Conservation (phyloP, 2,113 vertebrate genomes). For the Mohoua ochrocephala region DNA sequence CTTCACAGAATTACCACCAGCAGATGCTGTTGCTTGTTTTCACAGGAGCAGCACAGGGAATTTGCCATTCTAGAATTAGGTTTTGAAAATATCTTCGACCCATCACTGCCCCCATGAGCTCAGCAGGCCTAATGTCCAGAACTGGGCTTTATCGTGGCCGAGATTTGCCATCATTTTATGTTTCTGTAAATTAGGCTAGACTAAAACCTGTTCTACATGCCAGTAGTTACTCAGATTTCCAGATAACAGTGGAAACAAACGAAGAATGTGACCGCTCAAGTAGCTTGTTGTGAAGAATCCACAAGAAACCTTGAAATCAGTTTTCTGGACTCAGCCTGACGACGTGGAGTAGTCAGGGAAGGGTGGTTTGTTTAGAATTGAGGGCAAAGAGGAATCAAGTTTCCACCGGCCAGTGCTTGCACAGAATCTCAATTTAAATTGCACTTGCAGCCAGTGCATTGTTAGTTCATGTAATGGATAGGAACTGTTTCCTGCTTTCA, state of each 20-base stretch:
- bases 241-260: not conserved
- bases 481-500: not conserved
- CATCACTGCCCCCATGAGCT: not conserved
- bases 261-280: not conserved
- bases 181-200: not conserved
- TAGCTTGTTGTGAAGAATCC: not conserved
- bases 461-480: not conserved
- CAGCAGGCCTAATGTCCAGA: not conserved
- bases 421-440: not conserved
- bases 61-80: not conserved
- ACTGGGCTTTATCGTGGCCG: fast-evolving
- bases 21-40: not conserved
- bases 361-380: not conserved
- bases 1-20: not conserved
- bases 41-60: not conserved
- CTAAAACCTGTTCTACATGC: not conserved
- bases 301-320: not conserved
- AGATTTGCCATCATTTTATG: not conserved
- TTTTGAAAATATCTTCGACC: not conserved
- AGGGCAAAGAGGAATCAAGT: not conserved
- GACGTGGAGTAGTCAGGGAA: not conserved
- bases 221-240: not conserved
- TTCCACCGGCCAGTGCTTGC: not conserved
- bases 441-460: not conserved
- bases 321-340: not conserved